Evolutionary conservation across 1,140 invertebrate genomes (phyloP), one percentile per base, ranked within the genome.

Genomic region (Oryzaephilus surinamensis): DNA sequence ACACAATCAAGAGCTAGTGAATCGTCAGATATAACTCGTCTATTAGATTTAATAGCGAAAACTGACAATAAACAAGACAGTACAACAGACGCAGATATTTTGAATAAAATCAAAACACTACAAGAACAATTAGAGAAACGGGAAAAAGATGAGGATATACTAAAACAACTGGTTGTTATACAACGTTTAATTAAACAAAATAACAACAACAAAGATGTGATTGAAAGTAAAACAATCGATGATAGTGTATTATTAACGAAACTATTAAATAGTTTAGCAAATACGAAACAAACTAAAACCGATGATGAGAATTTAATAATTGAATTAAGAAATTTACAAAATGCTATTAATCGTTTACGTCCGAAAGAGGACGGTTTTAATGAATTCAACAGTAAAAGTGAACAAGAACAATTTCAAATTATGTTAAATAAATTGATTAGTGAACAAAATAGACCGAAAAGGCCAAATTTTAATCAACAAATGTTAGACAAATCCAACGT

Each of bases 391-490:
- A n/a, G n/a, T n/a, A n/a, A n/a, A n/a, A n/a, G n/a, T n/a, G n/a
- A n/a, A n/a, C n/a, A n/a, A n/a, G n/a, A 38, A 8, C 32, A 41
- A n/a, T 45, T 54, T 41, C 37, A 54, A 34, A 11, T 31, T 0
- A 39, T 50, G 29, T 35, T 58, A 15, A 46, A 37, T 7, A 55
- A 52, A 38, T 21, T 55, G 6, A 46, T 55, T 24, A 35, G 18
- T 33, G 33, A 31, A 28, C 29, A 28, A 24, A 11, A 24, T 24
- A 24, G 10, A 19, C 8, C 16, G 6, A 34, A 38, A 13, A 32
- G 11, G 17, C 19, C 29, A 34, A 38, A 24, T 38, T 36, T 14
- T 29, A 34, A 32, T 38, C 42, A 38, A 32, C 41, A 43, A 23
- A 28, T 43, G 19, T 36, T 20, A 21, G 32, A 43, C 7, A 19